Conservation (phyloP, 2,113 vertebrate species). For the Odocoileus virginianus region DNA sequence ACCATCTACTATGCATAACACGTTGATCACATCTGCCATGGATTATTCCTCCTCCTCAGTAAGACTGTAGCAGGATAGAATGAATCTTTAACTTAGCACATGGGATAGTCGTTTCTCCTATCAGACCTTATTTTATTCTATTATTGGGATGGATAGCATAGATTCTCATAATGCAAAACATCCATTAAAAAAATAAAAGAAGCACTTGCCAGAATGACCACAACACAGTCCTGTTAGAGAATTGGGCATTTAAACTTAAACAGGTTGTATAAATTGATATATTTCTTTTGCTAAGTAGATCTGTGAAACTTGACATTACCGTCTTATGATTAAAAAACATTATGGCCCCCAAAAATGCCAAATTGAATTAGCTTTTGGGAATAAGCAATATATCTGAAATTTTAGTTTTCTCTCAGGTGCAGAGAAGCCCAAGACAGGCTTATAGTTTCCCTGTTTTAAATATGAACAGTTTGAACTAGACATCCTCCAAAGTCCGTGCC, state of each 20-base stretch:
- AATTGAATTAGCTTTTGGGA: not conserved
- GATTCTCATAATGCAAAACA: not conserved
- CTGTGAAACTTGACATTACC: not conserved
- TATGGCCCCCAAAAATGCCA: not conserved
- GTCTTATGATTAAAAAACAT: not conserved
- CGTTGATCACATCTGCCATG: not conserved
- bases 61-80: not conserved
- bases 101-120: not conserved
- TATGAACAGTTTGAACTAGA: not conserved
- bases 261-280: not conserved
- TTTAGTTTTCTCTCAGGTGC: not conserved
- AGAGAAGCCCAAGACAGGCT: not conserved
- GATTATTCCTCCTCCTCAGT: not conserved
- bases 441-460: not conserved
- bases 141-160: not conserved
- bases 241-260: not conserved
- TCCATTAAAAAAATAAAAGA: not conserved
- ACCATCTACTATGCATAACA: not conserved
- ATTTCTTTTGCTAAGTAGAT: not conserved
- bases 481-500: not conserved
- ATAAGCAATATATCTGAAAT: not conserved
- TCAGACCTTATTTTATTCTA: not conserved
- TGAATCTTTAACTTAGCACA: not conserved
- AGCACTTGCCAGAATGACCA: not conserved
- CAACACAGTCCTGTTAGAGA: not conserved